Conservation (phyloP, 1,140 invertebrate genomes). For the Zaprionus kolodkinae region DNA sequence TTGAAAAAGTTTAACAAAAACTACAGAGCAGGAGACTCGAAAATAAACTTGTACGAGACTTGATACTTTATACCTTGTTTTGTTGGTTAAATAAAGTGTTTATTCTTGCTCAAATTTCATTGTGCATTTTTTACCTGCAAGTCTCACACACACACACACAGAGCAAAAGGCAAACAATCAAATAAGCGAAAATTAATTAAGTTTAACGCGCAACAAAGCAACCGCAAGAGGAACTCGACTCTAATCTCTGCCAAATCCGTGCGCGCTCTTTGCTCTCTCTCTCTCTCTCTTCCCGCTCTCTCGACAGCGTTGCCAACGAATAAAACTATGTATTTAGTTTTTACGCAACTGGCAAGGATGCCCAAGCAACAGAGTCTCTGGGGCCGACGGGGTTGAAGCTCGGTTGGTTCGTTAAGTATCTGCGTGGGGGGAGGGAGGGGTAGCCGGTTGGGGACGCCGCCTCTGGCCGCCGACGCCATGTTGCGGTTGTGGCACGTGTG, state of each 20-base stretch:
- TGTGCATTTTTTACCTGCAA: constrained; percentile 7
- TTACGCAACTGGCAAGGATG: constrained; percentile 5
- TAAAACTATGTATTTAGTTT: constrained; percentile 58
- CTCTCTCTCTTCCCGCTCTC: background rate
- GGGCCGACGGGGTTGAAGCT: background rate
- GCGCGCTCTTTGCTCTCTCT: background rate
- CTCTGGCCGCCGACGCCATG: constrained; percentile 30
- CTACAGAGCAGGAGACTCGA: too few relatives aligned
- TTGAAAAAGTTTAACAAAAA: background rate
- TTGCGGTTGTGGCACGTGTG: constrained; percentile 61
- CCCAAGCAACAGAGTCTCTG: background rate
- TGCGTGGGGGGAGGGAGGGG: background rate
- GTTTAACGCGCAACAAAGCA: constrained; percentile 38
- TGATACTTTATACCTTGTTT: background rate
- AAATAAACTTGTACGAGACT: too few relatives aligned
- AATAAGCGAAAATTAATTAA: constrained; percentile 71
- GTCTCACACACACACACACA: background rate
- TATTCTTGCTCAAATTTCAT: constrained; percentile 5
- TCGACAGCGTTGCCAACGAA: constrained; percentile 53
- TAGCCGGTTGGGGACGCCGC: background rate
- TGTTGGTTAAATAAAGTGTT: background rate
- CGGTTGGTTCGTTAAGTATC: constrained; percentile 41
- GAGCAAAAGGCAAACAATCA: constrained; percentile 27
- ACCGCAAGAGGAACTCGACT: constrained; percentile 42
- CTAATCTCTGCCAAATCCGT: constrained; percentile 65